Evolutionary conservation across 2,113 vertebrate genomes (phyloP).

Genomic region (Hydrolagus affinis): DNA sequence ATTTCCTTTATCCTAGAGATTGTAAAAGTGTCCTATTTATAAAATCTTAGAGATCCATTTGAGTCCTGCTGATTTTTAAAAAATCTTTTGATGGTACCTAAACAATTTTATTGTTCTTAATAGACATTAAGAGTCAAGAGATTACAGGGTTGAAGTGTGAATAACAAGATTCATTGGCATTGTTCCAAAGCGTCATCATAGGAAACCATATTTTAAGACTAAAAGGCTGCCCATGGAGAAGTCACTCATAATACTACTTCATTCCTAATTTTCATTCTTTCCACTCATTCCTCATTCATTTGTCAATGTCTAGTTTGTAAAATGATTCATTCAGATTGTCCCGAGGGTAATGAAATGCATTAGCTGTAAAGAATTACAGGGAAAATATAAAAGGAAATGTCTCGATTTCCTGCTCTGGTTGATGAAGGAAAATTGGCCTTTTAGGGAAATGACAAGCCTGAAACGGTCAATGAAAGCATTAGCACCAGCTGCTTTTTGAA

Average conservation of each 20-base stretch:
- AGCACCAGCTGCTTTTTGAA: background rate
- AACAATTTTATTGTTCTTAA: background rate
- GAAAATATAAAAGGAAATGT: background rate
- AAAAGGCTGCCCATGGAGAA: background rate
- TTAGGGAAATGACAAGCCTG: background rate
- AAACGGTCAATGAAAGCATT: background rate
- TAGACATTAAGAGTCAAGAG: background rate
- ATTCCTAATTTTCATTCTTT: background rate
- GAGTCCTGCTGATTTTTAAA: background rate
- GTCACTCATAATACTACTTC: background rate
- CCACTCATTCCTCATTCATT: no score
- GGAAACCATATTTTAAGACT: background rate
- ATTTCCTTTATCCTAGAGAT: no score
- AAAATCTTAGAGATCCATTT: background rate
- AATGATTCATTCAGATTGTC: background rate
- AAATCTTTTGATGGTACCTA: background rate
- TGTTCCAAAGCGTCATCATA: background rate
- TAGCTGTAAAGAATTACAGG: background rate
- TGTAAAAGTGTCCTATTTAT: background rate
- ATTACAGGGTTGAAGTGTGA: background rate
- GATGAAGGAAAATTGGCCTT: background rate
- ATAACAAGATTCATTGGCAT: background rate
- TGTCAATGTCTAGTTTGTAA: background rate
- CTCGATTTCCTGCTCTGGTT: background rate
- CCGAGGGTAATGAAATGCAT: background rate